phyloP scores from a whole-genome alignment of 2,888 invertebrate genomes.

The Zaprionus bogoriensis region DNA sequence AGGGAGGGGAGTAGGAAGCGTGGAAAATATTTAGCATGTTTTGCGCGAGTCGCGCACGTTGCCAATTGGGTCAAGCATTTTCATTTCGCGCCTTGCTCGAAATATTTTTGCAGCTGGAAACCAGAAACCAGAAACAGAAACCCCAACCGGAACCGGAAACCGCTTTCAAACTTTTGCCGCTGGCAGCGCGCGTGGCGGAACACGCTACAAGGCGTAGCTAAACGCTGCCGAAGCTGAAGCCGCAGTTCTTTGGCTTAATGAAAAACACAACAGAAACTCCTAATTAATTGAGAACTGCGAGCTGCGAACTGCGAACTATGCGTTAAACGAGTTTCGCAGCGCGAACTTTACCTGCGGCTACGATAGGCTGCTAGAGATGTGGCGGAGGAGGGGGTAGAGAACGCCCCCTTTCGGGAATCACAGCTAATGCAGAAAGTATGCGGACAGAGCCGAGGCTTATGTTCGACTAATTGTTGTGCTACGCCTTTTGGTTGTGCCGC shows the following conservation, averaged over 20 bases:
- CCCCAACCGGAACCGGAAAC: slow-evolving; percentile 39
- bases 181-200: no score
- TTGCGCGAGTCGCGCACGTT: slow-evolving; percentile 30
- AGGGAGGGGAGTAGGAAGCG: no score
- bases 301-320: slow-evolving; percentile 69
- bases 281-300: slow-evolving; percentile 68
- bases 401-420: no score
- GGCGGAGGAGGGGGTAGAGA: background rate
- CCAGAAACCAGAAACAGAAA: slow-evolving; percentile 7
- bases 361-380: background rate
- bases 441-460: no score
- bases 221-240: slow-evolving; percentile 13
- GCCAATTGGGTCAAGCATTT: slow-evolving; percentile 75
- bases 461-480: no score
- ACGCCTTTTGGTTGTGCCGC: no score
- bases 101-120: slow-evolving; percentile 30
- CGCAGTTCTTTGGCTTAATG: slow-evolving; percentile 69
- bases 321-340: slow-evolving; percentile 64
- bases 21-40: slow-evolving; percentile 66
- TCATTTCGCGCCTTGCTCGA: slow-evolving; percentile 65
- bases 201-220: no score
- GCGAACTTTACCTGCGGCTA: slow-evolving; percentile 53
- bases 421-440: no score
- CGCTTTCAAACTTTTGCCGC: slow-evolving; percentile 51
- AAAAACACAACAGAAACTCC: slow-evolving; percentile 59